A percentile compares a stretch with the other conserved stretches of the same genome.
These are phyloP conservation scores for Hoplostethus mediterraneus DNA, from an alignment of 2,797 vertebrate species.

Conservation along the genomic window DNA sequence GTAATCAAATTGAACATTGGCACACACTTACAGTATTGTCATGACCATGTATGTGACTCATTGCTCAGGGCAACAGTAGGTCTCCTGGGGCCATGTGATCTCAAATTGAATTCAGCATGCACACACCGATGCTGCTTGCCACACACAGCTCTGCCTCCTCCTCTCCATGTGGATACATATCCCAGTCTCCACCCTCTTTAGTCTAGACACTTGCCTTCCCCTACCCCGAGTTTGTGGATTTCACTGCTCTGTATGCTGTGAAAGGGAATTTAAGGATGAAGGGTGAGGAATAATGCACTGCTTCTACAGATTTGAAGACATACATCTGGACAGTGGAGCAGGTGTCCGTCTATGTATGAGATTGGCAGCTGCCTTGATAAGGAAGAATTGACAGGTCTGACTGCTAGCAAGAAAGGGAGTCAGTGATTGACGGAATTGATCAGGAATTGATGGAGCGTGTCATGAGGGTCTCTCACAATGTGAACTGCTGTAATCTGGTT, in stretches of 20 bases:
- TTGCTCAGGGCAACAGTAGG: slow-evolving; percentile 64
- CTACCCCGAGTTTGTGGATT: slow-evolving; percentile 65
- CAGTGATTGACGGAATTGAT: slow-evolving; percentile 34
- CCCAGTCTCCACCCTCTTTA: slow-evolving; percentile 76
- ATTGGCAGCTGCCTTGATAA: slow-evolving; percentile 36
- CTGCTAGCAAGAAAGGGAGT: slow-evolving; percentile 41
- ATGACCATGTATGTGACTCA: slow-evolving; percentile 50
- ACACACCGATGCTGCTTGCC: slow-evolving; percentile 57
- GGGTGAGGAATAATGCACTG: slow-evolving; percentile 12
- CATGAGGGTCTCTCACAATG: slow-evolving; percentile 58
- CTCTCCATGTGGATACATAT: slow-evolving; percentile 71
- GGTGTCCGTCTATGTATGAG: not conserved
- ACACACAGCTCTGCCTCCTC: slow-evolving; percentile 74
- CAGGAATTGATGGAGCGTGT: slow-evolving; percentile 54
- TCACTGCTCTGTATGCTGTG: slow-evolving; percentile 48
- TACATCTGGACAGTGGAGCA: slow-evolving; percentile 43
- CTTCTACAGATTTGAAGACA: slow-evolving; percentile 33
- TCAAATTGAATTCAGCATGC: slow-evolving; percentile 69
- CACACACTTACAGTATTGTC: slow-evolving; percentile 10
- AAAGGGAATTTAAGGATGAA: slow-evolving; percentile 34
- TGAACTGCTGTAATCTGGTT: slow-evolving; percentile 74
- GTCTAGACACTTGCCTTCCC: slow-evolving; percentile 69
- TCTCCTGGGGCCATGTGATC: slow-evolving; percentile 56
- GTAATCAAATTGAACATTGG: slow-evolving; percentile 18
- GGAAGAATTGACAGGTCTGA: slow-evolving; percentile 47